Evolutionary conservation across 2,113 vertebrate species (phyloP).

Genomic region (Varanus salvator): DNA sequence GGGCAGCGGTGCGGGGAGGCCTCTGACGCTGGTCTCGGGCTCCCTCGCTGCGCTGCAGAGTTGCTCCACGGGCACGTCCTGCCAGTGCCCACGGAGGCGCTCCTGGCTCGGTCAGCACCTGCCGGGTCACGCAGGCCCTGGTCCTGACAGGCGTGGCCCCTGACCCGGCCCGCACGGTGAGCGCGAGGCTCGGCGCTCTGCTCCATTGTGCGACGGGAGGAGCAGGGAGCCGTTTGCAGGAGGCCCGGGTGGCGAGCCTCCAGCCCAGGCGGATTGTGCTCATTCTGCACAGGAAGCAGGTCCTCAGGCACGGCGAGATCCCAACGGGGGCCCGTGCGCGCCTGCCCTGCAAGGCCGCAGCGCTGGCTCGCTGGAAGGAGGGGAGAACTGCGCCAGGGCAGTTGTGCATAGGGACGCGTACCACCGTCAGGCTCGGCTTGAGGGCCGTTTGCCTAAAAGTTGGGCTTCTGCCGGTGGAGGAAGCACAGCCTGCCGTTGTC

Average conservation of each 20-base stretch:
- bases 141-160: slow-evolving; percentile 70
- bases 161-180: not conserved
- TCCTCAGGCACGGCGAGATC: not conserved
- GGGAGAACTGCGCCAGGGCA: not conserved
- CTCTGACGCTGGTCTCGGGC: too few relatives aligned
- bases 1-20: too few relatives aligned
- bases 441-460: not conserved
- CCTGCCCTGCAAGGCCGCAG: not conserved
- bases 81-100: too few relatives aligned
- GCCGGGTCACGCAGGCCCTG: too few relatives aligned
- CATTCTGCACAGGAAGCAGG: too few relatives aligned
- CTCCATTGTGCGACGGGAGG: not conserved
- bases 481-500: not conserved
- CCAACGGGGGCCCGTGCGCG: not conserved
- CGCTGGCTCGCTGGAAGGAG: not conserved
- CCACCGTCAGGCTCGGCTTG: not conserved
- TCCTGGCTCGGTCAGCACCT: too few relatives aligned
- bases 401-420: too few relatives aligned
- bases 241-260: not conserved
- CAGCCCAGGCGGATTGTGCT: not conserved
- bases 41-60: too few relatives aligned
- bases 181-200: not conserved
- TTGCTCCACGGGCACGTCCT: too few relatives aligned
- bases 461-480: not conserved
- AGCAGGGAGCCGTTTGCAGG: not conserved